Evolutionary conservation across 2,797 vertebrate genomes (phyloP).

Genomic region (Otus scops): DNA sequence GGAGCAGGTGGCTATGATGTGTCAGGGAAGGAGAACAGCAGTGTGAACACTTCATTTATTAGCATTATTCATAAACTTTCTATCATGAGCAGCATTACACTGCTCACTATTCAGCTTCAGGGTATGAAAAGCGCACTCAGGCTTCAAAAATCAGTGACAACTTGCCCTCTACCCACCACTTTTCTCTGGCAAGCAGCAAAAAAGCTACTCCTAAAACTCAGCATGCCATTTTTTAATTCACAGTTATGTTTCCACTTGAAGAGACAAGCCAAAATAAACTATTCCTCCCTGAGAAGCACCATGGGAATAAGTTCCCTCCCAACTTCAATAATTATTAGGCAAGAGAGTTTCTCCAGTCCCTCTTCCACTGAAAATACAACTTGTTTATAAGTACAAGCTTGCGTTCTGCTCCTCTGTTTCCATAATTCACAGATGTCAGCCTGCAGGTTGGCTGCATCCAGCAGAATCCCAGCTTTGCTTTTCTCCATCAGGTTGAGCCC

Average conservation of each 20-base stretch:
- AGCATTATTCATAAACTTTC: slow-evolving; percentile 73
- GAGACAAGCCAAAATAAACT: slow-evolving; percentile 76
- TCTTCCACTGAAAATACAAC: slow-evolving; percentile 42
- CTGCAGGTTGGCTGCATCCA: slow-evolving; percentile 15
- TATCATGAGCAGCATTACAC: slow-evolving; percentile 45
- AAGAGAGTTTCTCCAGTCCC: neutral
- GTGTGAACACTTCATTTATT: slow-evolving; percentile 52
- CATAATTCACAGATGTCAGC: slow-evolving; percentile 68
- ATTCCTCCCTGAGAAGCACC: slow-evolving; percentile 54
- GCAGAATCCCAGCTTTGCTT: slow-evolving; percentile 58
- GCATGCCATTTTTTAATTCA: slow-evolving; percentile 80
- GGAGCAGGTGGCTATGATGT: slow-evolving; percentile 61
- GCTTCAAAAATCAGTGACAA: slow-evolving; percentile 78
- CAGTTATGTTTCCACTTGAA: slow-evolving; percentile 80
- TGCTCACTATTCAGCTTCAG: slow-evolving; percentile 60
- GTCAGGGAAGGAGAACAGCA: slow-evolving; percentile 28
- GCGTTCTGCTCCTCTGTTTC: slow-evolving; percentile 35
- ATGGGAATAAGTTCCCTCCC: slow-evolving; percentile 65
- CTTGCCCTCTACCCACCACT: slow-evolving; percentile 56
- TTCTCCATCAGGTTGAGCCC: slow-evolving; percentile 17
- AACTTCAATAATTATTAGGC: slow-evolving; percentile 69
- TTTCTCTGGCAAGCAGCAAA: slow-evolving; percentile 60
- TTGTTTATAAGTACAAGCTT: slow-evolving; percentile 48
- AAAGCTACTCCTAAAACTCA: slow-evolving; percentile 70
- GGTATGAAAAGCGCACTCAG: slow-evolving; percentile 55